phyloP scores from a whole-genome alignment of 1,140 invertebrate genomes.

The Latrodectus geometricus region DNA sequence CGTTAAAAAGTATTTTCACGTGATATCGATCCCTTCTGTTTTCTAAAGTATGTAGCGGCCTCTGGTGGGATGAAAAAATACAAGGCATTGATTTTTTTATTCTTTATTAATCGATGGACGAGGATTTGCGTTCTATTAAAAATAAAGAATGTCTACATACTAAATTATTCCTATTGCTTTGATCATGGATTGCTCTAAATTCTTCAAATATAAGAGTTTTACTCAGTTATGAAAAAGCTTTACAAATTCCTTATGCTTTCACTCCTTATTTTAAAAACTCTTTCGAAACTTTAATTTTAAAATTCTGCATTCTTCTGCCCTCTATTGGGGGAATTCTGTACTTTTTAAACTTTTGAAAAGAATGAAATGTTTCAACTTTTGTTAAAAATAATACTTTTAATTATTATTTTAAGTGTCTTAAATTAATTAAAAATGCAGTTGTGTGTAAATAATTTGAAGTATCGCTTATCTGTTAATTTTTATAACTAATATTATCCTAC shows the following conservation, averaged over 20 bases:
- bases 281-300: slow-evolving; percentile 13
- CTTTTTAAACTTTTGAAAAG: neutral
- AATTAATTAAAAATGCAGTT: no score
- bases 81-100: slow-evolving; percentile 34
- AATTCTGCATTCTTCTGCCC: neutral
- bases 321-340: slow-evolving; percentile 5
- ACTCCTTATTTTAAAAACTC: neutral
- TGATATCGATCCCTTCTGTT: slow-evolving; percentile 35
- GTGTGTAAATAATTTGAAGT: no score
- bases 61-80: slow-evolving; percentile 36
- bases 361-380: no score
- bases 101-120: no score
- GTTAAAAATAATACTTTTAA: no score
- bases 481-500: no score
- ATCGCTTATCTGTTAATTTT: no score
- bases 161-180: neutral
- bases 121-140: no score
- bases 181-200: neutral
- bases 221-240: neutral
- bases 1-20: neutral
- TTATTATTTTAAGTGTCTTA: no score
- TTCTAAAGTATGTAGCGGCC: slow-evolving; percentile 39
- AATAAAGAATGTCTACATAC: neutral
- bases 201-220: no score
- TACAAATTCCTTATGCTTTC: neutral